Base-by-base conservation (phyloP, 2,113 vertebrate species). In the Chloroceryle aenea region DNA sequence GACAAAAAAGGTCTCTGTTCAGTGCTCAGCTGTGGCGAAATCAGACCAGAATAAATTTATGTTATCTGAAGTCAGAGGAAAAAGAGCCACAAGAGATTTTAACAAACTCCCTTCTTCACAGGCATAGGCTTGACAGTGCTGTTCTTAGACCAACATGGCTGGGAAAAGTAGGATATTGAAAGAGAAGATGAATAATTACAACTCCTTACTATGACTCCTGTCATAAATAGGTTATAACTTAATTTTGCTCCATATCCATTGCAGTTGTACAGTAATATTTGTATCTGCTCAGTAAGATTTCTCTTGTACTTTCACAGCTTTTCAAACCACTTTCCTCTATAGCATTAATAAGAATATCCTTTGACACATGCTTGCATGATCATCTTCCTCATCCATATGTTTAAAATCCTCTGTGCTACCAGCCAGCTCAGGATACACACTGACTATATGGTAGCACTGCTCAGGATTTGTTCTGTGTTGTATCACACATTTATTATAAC, bases 401-500 rank as follows among this genome's bases (percentile, higher is more conserved):
- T 87, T 75, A 75, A 96, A 95, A 89, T 72, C 45, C 34, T 77
- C 32, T 40, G 22, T 40, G 76, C 88, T 90, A 92, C 75, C 83
- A 93, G 50, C 13, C 36, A 38, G 7, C 77, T 85, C 71, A 85
- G 72, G 72, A 83, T 36, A 86, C 34, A 26, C 29, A 16, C 36
- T 23, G 22, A 78, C 73, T 73, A 71, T 34, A 85, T 63, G 59
- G 56, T 85, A 89, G 90, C 47, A 2, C 58, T 83, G 67, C 87
- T 93, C 4, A 7, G 67, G 82, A 95, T 93, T 94, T 96, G 88
- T 69, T 95, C 90, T 96, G 93, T 0, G 2, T 88, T 97, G 76
- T 80, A 91, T 84, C 91, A 94, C 91, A 69, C 72, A 48, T 95
- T 94, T 94, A 87, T 84, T 95, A 50, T 86, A 92, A 95, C 87